phyloP scores from a whole-genome alignment of 2,113 vertebrate species.

The Sturnus vulgaris region DNA sequence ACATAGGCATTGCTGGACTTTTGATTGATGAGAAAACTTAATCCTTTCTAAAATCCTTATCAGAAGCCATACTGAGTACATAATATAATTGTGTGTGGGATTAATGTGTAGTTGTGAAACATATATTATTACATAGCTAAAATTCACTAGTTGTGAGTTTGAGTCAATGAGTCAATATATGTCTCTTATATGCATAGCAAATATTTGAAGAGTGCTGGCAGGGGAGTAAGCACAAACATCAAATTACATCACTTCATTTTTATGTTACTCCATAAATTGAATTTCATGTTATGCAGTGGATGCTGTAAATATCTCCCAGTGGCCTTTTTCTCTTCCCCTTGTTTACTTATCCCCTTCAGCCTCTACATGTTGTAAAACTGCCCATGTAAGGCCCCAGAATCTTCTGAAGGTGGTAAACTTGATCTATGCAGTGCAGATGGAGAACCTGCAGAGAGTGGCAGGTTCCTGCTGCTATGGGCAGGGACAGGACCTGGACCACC shows the following conservation, averaged over 20 bases:
- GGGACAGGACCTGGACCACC: rapidly evolving
- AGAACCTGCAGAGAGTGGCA: not conserved
- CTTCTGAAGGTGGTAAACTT: not conserved
- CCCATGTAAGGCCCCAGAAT: not conserved
- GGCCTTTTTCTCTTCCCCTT: not conserved
- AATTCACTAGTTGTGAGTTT: not conserved
- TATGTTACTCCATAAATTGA: not conserved
- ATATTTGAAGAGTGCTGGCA: not conserved
- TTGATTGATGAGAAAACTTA: not conserved
- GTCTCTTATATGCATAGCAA: not conserved
- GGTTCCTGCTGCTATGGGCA: not conserved
- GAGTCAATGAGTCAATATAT: not conserved
- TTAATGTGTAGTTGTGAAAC: not conserved
- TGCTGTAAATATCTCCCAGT: not conserved
- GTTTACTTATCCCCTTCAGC: not conserved
- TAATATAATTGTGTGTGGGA: not conserved
- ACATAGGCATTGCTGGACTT: not conserved
- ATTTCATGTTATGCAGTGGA: not conserved
- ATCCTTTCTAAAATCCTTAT: not conserved
- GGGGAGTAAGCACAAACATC: not conserved
- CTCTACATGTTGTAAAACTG: rapidly evolving
- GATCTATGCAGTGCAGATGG: rapidly evolving
- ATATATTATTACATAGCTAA: not conserved
- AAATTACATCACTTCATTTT: not conserved
- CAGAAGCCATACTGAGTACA: not conserved